Conservation (phyloP, 2,888 invertebrate species). For the Dyspetes luteomarginatus region DNA sequence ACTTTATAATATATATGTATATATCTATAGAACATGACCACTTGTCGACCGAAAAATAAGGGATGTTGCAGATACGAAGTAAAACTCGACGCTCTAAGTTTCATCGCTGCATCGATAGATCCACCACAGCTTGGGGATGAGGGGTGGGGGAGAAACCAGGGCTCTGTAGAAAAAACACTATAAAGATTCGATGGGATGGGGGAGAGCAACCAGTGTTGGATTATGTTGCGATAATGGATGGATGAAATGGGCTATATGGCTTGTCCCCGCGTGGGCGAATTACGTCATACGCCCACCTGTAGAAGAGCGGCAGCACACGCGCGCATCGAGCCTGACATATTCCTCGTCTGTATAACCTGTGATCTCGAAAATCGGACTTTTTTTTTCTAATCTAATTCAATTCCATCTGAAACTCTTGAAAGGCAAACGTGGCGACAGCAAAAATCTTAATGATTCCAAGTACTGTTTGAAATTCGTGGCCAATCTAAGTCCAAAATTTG, state of each 20-base stretch:
- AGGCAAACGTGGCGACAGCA: too few species aligned
- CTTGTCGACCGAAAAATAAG: background rate
- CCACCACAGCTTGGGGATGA: background rate
- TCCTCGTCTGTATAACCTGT: slow-evolving; percentile 66
- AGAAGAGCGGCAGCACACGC: slow-evolving; percentile 68
- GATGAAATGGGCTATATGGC: slow-evolving; percentile 66
- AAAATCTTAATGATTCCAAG: too few species aligned
- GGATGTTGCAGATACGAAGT: slow-evolving; percentile 14
- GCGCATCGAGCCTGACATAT: slow-evolving; percentile 65
- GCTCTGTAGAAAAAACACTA: background rate
- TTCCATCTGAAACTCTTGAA: too few species aligned
- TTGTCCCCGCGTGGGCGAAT: slow-evolving; percentile 78
- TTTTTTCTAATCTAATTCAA: too few species aligned
- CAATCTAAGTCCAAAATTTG: too few species aligned
- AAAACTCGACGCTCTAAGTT: slow-evolving; percentile 18
- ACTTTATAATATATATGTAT: too few species aligned
- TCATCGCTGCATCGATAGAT: background rate
- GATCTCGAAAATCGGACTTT: slow-evolving; percentile 37
- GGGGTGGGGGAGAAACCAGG: background rate
- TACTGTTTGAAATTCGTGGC: too few species aligned
- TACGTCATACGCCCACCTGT: slow-evolving; percentile 82
- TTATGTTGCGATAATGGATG: slow-evolving; percentile 73
- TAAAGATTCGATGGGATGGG: background rate
- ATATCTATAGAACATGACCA: background rate
- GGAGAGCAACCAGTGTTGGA: slow-evolving; percentile 53